These are phyloP conservation scores for Spisula subtruncata DNA, from an alignment of 2,888 invertebrate species.

Conservation along the genomic window DNA sequence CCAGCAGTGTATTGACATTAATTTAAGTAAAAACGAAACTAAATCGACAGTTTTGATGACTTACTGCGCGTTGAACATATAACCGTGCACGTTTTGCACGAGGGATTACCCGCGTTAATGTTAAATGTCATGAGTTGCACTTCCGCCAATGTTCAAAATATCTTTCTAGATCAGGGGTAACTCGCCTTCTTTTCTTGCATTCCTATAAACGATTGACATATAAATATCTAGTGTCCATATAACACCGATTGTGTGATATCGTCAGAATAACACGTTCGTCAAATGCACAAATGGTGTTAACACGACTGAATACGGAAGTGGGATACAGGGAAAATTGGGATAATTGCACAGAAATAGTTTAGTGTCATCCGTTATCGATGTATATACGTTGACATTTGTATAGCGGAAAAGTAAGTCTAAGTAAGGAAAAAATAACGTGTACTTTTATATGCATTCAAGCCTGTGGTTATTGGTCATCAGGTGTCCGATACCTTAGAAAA, in stretches of 20 bases:
- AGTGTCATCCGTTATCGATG: background rate
- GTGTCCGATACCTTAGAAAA: too few relatives aligned
- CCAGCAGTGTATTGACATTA: background rate
- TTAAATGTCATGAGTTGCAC: background rate
- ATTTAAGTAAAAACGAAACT: background rate
- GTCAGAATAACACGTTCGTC: constrained; percentile 12
- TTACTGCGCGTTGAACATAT: background rate
- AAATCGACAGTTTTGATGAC: background rate
- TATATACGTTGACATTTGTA: too few relatives aligned
- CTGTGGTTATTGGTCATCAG: too few relatives aligned
- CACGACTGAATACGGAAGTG: background rate
- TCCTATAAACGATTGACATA: constrained; percentile 12
- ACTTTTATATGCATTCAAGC: too few relatives aligned
- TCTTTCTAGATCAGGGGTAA: background rate
- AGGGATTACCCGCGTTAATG: background rate
- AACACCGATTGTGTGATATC: background rate
- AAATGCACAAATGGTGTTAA: too few relatives aligned
- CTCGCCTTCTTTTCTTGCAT: background rate
- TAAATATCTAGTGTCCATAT: background rate
- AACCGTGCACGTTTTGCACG: constrained; percentile 3
- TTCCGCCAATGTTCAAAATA: background rate
- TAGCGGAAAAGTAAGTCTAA: too few relatives aligned
- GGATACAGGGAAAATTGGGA: background rate
- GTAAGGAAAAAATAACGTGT: too few relatives aligned
- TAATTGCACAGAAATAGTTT: background rate